phyloP scores from a whole-genome alignment of 2,888 invertebrate genomes.

The Amiota mariae region DNA sequence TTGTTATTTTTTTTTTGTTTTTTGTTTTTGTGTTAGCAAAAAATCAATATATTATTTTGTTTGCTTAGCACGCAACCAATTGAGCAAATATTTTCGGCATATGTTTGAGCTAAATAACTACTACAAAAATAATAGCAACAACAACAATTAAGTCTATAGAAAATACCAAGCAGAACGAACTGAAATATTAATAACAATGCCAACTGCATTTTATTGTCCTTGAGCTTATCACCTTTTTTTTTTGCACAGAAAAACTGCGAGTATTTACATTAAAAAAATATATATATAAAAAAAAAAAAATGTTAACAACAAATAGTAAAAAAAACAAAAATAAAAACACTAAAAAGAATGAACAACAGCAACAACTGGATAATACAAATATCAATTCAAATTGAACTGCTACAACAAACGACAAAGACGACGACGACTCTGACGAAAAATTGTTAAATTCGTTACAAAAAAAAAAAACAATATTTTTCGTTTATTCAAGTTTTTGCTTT shows the following conservation, averaged over 20 bases:
- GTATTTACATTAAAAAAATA: slow-evolving; percentile 22
- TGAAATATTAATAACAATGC: slow-evolving; percentile 43
- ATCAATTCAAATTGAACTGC: slow-evolving; percentile 50
- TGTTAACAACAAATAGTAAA: slow-evolving; percentile 32
- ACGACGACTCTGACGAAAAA: slow-evolving; percentile 24
- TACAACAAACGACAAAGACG: slow-evolving; percentile 22
- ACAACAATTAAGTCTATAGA: slow-evolving; percentile 4
- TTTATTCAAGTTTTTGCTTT: slow-evolving; percentile 12
- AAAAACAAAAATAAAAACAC: slow-evolving; percentile 48
- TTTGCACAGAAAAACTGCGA: slow-evolving; percentile 48
- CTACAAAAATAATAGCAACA: slow-evolving; percentile 37
- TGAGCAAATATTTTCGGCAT: slow-evolving; percentile 50
- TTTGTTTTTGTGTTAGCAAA: background rate
- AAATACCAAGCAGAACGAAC: slow-evolving; percentile 35
- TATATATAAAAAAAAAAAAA: slow-evolving; percentile 20
- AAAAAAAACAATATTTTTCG: slow-evolving; percentile 35
- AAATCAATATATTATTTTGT: slow-evolving; percentile 5
- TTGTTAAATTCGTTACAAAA: slow-evolving; percentile 26
- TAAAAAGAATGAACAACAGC: slow-evolving; percentile 40
- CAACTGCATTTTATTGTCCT: slow-evolving; percentile 57
- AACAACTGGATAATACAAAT: slow-evolving; percentile 34
- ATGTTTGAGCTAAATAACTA: background rate
- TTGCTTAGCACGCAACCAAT: slow-evolving; percentile 41
- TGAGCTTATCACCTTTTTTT: slow-evolving; percentile 59
- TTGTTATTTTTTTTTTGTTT: background rate